Evolutionary conservation across 2,888 invertebrate genomes (phyloP), one percentile per base, ranked within the genome.

Genomic region (Eumerus sabulonum): DNA sequence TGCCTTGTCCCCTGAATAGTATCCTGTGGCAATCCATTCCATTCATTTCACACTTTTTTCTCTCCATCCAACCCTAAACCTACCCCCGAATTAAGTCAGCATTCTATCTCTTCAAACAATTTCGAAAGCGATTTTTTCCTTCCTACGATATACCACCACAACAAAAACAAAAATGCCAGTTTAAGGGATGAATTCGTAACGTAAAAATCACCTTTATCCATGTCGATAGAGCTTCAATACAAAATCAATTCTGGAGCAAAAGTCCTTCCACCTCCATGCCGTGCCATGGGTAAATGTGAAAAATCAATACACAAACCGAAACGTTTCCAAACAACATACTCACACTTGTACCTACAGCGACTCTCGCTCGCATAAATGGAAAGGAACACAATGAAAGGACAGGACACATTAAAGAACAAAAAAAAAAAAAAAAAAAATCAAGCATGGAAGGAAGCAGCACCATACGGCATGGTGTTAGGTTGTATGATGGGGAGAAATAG

Each of bases 251-350:
- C 73, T 64, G 19, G 57, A 72, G 60, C 62, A 71, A 62, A 71
- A 62, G 64, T 62, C 47, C 57, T 63, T 67, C 59, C 48, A 60
- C 50, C 73, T 67, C 47, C 27, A 27, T 27, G 7, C 27, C 27
- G 27, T 27, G 27, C 27, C 2, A n/a, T n/a, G 66, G 42, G 64
- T 60, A 70, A 73, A 73, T 73, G 73, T 70, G 79, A 79, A 79
- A 79, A 79, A 79, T 79, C 79, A 79, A 79, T 79, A 79, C 68
- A 60, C 63, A 74, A 79, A 79, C 64, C 57, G 77, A 79, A 73
- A 59, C 64, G 67, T 72, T 77, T 72, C 48, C 76, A 47, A 72
- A 77, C 56, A 44, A 54, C 45, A 16, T 36, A 14, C 16, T 27
- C 42, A n/a, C 40, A 47, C 48, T 36, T 48, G 56, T 63, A 18